These are phyloP conservation scores for Periplaneta americana DNA, from an alignment of 1,140 invertebrate species.

Conservation along the genomic window DNA sequence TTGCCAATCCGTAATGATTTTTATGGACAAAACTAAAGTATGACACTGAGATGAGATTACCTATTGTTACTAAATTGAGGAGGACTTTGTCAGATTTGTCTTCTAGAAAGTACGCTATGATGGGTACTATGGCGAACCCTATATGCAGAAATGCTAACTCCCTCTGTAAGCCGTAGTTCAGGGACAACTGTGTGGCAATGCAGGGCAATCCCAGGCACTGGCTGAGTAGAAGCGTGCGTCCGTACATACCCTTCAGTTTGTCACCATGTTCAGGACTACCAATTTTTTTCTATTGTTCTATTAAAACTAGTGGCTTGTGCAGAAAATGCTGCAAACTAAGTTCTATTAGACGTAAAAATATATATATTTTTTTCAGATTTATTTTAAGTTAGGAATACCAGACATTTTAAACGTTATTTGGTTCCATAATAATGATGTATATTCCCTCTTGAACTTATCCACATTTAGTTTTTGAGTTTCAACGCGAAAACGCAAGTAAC, in stretches of 20 bases:
- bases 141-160: not conserved
- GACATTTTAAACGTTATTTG: too few species aligned
- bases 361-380: too few species aligned
- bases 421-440: too few species aligned
- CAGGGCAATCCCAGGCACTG: not conserved
- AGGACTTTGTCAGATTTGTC: not conserved
- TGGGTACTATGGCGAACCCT: not conserved
- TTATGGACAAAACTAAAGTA: not conserved
- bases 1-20: not conserved
- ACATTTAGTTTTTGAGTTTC: too few species aligned
- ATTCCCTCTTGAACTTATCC: too few species aligned
- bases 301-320: too few species aligned
- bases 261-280: constrained; percentile 1
- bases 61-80: not conserved
- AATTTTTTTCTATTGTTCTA: too few species aligned
- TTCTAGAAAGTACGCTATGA: not conserved
- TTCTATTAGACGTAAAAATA: too few species aligned
- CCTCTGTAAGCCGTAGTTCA: not conserved
- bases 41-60: not conserved
- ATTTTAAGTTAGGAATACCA: too few species aligned
- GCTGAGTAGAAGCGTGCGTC: not conserved
- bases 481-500: too few species aligned
- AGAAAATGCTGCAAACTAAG: too few species aligned
- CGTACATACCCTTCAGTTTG: not conserved
- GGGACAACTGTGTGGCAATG: not conserved